Conservation (phyloP, 2,888 invertebrate species). For the Hedya salicella region DNA sequence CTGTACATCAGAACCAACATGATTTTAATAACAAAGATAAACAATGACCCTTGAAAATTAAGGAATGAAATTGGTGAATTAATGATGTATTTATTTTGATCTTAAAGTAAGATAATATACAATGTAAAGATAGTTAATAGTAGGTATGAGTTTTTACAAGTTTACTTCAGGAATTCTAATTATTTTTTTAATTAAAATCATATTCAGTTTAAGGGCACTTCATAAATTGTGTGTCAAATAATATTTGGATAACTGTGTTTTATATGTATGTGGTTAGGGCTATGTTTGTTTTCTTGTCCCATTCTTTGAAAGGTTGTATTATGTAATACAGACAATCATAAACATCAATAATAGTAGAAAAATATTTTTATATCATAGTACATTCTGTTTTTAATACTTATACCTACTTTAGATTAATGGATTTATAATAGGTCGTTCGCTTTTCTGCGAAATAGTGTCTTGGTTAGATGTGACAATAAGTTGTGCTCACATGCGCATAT, state of each 20-base stretch:
- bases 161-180: not conserved
- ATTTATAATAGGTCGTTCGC: too few species aligned
- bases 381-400: constrained; percentile 14
- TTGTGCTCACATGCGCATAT: too few species aligned
- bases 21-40: constrained; percentile 76
- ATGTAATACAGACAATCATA: constrained; percentile 24
- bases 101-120: not conserved
- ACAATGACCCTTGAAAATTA: constrained; percentile 51
- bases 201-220: not conserved
- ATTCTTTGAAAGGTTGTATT: constrained; percentile 3
- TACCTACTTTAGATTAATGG: too few species aligned
- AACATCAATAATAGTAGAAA: constrained; percentile 14
- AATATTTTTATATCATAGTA: constrained; percentile 33
- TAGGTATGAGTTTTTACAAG: not conserved
- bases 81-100: constrained; percentile 43
- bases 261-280: constrained; percentile 8
- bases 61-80: constrained; percentile 22
- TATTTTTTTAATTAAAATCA: too few species aligned
- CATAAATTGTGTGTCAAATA: constrained; percentile 23
- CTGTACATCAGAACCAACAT: constrained; percentile 70
- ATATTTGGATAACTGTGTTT: constrained; percentile 15
- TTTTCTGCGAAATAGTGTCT: too few species aligned
- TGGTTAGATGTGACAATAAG: too few species aligned
- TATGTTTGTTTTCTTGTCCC: constrained; percentile 3
- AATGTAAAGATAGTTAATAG: not conserved